Evolutionary conservation across 2,797 vertebrate genomes (phyloP), one percentile per base, ranked within the genome.

Genomic region (Sebastes trivittatus): DNA sequence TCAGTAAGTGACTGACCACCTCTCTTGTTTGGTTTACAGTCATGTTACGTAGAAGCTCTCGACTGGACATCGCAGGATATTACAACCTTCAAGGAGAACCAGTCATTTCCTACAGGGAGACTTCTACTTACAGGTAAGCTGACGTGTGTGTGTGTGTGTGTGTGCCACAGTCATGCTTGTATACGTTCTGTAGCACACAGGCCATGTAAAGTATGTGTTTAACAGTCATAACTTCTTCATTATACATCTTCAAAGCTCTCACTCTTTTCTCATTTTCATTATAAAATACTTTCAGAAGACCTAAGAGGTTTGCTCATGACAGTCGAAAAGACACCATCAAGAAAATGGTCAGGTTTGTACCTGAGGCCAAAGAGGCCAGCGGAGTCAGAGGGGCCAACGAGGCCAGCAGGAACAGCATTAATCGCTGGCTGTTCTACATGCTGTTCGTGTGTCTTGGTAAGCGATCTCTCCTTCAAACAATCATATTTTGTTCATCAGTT

Each of bases 271-370:
- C 3, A 65, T 63, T 54, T 75, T 8, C 13, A 32, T 71, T 49
- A 29, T 13, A 42, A 34, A 34, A 34, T 34, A 34, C 32, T 11
- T 34, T 34, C 16, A 64, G 0, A 29, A 16, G 11, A 34, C 3
- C 11, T 0, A 32, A 0, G 4, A 4, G 1, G 7, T 1, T 2
- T 27, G 25, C 27, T 30, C 2, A 4, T 16, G 2, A 2, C 14
- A 4, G 4, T 13, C 36, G 11, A 13, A 36, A 4, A 36, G 36
- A 36, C 11, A 36, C 36, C 36, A 36, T 4, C 36, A 36, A 36
- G 34, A 36, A 36, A 36, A 36, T 2, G 4, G 11, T 36, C 11
- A 36, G 34, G 36, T 36, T 13, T 11, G 36, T 36, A 36, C 36
- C 4, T 36, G 4, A 34, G 32, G 32, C 8, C 32, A 36, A 5